Evolutionary conservation across 2,888 invertebrate species (phyloP), one percentile per base, ranked within the genome.

Genomic region (Sarcophaga carnaria): DNA sequence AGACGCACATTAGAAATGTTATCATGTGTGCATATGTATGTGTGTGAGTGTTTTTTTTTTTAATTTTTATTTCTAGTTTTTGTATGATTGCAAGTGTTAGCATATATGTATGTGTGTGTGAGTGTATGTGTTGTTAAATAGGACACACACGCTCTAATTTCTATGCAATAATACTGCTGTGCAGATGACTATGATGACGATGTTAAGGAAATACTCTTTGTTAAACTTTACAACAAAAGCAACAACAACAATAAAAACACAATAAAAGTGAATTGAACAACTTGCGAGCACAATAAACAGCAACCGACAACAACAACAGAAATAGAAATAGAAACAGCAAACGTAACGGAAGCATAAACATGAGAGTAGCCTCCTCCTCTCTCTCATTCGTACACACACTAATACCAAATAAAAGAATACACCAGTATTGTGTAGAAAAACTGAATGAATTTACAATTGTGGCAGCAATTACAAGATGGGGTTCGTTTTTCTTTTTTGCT

Each of bases 241-340:
- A 49, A 49, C 0, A 3, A 49, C 0, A 54, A 14, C 3, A 54
- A 54, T 1, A 54, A 4, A 5, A 12, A 54, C 20, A 71, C 83
- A 83, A 14, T 81, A 81, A 83, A 78, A 79, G 80, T 81, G 78
- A 87, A 87, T 79, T 81, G 76, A 75, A 84, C 80, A 84, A 70
- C 76, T 62, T 17, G 10, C 72, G 37, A 37, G 37, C 10, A 37
- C 37, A 37, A 37, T 37, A 37, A 83, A 62, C 14, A 59, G 45
- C 27, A 45, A 22, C 60, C 27, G 17, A 67, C 22, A 10, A 17
- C n/a, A 22, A 22, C 60, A 71, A 6, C 60, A 72, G 17, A 64
- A 60, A 66, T 17, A 37, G 25, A 12, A 17, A 17, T 17, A 37
- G 25, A 12, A 17, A 17, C 37, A 66, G 27, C n/a, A 20, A 49